phyloP scores from a whole-genome alignment of 2,888 invertebrate genomes.

The Pammene fasciana region DNA sequence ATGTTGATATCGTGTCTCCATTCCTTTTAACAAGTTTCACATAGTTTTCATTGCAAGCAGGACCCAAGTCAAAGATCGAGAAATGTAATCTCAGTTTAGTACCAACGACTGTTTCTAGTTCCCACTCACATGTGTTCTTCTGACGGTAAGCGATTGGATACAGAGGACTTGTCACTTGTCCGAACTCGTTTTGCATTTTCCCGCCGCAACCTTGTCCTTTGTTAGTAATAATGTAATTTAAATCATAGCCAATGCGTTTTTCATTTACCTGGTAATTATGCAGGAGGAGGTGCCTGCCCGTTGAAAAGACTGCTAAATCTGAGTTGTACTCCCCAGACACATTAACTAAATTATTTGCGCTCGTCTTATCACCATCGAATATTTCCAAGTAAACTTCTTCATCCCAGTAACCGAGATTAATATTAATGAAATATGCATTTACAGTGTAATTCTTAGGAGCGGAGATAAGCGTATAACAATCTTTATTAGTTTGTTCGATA shows the following conservation, averaged over 20 bases:
- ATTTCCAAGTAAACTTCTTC: slow-evolving; percentile 67
- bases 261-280: slow-evolving; percentile 64
- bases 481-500: slow-evolving; percentile 33
- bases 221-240: slow-evolving; percentile 66
- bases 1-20: slow-evolving; percentile 68
- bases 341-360: slow-evolving; percentile 51
- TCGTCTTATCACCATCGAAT: slow-evolving; percentile 65
- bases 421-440: slow-evolving; percentile 83
- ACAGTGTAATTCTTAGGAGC: slow-evolving; percentile 87
- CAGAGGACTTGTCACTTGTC: slow-evolving; percentile 69
- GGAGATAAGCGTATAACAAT: slow-evolving; percentile 87
- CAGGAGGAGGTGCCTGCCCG: slow-evolving; percentile 85
- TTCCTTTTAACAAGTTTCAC: slow-evolving; percentile 84
- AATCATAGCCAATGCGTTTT: slow-evolving; percentile 55
- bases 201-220: slow-evolving; percentile 76
- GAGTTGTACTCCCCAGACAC: slow-evolving; percentile 50
- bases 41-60: slow-evolving; percentile 85
- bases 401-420: slow-evolving; percentile 56
- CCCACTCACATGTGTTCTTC: slow-evolving; percentile 68
- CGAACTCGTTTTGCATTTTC: slow-evolving; percentile 58
- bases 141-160: slow-evolving; percentile 69
- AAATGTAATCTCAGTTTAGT: slow-evolving; percentile 63
- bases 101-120: slow-evolving; percentile 65
- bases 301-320: slow-evolving; percentile 84
- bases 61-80: slow-evolving; percentile 85